Conservation (phyloP, 2,888 invertebrate species). For the Alloscopus bannaensis region DNA sequence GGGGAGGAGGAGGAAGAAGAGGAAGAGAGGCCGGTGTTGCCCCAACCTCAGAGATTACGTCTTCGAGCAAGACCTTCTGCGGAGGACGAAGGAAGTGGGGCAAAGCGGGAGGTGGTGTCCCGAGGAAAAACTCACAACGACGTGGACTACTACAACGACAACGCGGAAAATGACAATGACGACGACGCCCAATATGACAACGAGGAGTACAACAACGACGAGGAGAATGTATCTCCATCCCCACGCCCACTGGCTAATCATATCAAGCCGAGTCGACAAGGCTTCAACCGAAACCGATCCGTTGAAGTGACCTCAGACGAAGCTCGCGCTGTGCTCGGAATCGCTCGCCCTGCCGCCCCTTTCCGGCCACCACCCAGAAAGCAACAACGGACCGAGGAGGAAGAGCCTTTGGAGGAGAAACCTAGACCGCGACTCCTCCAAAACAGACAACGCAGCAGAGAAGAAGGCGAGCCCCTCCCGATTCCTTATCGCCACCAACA, state of each 20-base stretch:
- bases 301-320: conserved; percentile 71
- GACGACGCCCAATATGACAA: conserved; percentile 32
- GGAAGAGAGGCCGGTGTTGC: neutral
- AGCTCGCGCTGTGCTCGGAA: conserved; percentile 66
- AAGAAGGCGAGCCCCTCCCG: conserved; percentile 5
- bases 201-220: conserved; percentile 21
- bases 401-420: conserved; percentile 33
- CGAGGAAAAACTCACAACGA: conserved; percentile 11
- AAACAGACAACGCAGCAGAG: conserved; percentile 11
- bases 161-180: conserved; percentile 19
- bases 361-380: conserved; percentile 21
- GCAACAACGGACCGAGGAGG: conserved; percentile 33
- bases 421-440: conserved; percentile 19
- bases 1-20: neutral
- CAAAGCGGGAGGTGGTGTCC: conserved; percentile 30
- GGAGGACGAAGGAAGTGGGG: conserved; percentile 28
- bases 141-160: conserved; percentile 16
- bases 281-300: conserved; percentile 36
- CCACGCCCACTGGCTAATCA: conserved; percentile 8
- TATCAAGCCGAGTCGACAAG: conserved; percentile 9
- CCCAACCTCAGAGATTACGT: neutral
- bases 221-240: neutral
- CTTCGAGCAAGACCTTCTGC: neutral
- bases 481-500: conserved; percentile 21
- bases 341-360: conserved; percentile 56